These are phyloP conservation scores for Tachystola acroxantha DNA, from an alignment of 2,888 invertebrate genomes.

Conservation along the genomic window DNA sequence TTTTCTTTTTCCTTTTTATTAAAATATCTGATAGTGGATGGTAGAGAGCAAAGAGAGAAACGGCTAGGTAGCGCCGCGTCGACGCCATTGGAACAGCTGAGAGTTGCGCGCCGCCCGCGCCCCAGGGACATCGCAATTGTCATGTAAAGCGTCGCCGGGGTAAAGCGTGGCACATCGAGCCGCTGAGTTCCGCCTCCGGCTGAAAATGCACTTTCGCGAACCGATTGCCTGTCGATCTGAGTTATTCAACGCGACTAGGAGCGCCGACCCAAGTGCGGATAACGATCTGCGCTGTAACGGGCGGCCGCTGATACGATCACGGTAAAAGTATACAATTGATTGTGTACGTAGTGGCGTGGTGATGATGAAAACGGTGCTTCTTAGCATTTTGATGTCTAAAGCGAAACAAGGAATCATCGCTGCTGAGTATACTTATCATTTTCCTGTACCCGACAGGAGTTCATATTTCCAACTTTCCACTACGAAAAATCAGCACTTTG, in stretches of 20 bases:
- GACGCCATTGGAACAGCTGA: conserved; percentile 32
- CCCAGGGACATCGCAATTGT: conserved; percentile 67
- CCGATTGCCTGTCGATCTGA: conserved; percentile 67
- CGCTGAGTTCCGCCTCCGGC: conserved; percentile 55
- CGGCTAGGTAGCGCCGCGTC: conserved; percentile 32
- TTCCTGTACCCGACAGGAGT: too few relatives aligned
- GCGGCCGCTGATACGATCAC: conserved; percentile 33
- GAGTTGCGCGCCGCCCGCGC: conserved; percentile 43
- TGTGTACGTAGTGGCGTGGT: too few relatives aligned
- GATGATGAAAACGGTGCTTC: too few relatives aligned
- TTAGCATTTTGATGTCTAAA: too few relatives aligned
- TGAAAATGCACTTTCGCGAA: conserved; percentile 72
- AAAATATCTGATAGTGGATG: conserved; percentile 32
- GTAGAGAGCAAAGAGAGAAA: conserved; percentile 24
- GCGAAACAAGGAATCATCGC: too few relatives aligned
- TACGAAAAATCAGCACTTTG: too few relatives aligned
- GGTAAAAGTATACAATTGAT: conserved; percentile 31
- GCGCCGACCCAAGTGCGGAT: conserved; percentile 52
- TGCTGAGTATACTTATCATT: too few relatives aligned
- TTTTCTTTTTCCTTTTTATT: conserved; percentile 20
- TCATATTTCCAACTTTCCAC: too few relatives aligned
- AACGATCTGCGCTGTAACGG: conserved; percentile 49
- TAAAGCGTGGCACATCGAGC: conserved; percentile 43
- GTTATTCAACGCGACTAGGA: conserved; percentile 51
- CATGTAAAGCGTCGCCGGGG: conserved; percentile 64